Conservation (phyloP, 2,888 invertebrate species). For the Trachelus troglodyta region DNA sequence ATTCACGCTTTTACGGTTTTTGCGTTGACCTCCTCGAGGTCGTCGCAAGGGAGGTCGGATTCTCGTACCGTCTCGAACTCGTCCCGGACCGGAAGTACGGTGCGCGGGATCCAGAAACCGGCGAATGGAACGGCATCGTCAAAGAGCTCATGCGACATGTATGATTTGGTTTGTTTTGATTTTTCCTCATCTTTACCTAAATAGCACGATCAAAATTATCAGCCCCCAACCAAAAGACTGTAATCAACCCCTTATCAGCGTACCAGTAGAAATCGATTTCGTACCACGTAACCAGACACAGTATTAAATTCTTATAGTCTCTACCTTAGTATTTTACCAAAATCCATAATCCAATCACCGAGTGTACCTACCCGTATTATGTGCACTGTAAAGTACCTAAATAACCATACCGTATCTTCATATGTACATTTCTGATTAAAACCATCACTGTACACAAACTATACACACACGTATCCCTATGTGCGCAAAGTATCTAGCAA, state of each 20-base stretch:
- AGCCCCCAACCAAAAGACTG: background rate
- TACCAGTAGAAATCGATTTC: background rate
- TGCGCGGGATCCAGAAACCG: constrained; percentile 72
- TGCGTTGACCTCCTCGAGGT: constrained; percentile 80
- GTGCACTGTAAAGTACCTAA: background rate
- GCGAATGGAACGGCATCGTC: constrained; percentile 78
- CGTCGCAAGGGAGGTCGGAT: constrained; percentile 76
- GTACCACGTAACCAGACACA: background rate
- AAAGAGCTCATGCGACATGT: constrained; percentile 79
- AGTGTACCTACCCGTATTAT: background rate
- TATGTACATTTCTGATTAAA: background rate
- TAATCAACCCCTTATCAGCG: background rate
- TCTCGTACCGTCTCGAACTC: constrained; percentile 77
- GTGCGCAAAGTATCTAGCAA: background rate
- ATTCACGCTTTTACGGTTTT: constrained; percentile 82
- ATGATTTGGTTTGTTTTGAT: constrained; percentile 64
- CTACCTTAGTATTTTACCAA: background rate
- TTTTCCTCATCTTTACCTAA: constrained; percentile 16
- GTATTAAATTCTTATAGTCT: background rate
- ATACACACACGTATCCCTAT: background rate
- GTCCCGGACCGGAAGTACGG: constrained; percentile 79
- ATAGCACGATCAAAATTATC: background rate
- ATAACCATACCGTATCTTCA: background rate
- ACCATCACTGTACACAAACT: background rate
- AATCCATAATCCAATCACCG: background rate